Evolutionary conservation across 2,888 invertebrate species (phyloP).

Genomic region (Caenorhabditis drosophilae): DNA sequence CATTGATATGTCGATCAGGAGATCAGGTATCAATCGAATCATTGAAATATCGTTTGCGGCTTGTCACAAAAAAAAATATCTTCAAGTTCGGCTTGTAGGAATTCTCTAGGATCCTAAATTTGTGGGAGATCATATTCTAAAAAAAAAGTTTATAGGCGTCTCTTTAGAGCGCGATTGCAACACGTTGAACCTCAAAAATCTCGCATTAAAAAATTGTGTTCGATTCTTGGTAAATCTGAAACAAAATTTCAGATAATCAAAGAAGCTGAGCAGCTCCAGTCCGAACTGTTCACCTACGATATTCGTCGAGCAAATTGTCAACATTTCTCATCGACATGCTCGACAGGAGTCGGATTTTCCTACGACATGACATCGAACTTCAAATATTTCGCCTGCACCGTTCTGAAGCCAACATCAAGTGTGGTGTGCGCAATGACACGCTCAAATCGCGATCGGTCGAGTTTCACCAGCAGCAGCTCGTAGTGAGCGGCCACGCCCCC

Average conservation of each 20-base stretch:
- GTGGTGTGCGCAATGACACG: slow-evolving; percentile 36
- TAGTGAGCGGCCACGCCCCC: too few species aligned
- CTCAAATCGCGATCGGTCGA: slow-evolving; percentile 20
- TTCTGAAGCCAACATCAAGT: slow-evolving; percentile 44
- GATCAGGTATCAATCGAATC: slow-evolving; percentile 17
- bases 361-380: slow-evolving; percentile 52
- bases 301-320: slow-evolving; percentile 56
- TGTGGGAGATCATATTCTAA: too few species aligned
- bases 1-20: slow-evolving; percentile 37
- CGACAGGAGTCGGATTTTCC: slow-evolving; percentile 44
- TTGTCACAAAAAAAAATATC: too few species aligned
- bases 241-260: slow-evolving; percentile 21
- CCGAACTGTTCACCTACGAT: slow-evolving; percentile 43
- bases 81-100: too few species aligned
- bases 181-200: too few species aligned
- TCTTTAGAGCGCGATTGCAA: too few species aligned
- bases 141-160: too few species aligned
- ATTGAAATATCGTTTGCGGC: neutral
- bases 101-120: too few species aligned
- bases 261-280: slow-evolving; percentile 26
- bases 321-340: slow-evolving; percentile 54
- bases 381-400: slow-evolving; percentile 48
- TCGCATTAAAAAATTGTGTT: neutral
- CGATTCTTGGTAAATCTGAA: neutral
- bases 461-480: slow-evolving; percentile 25